Percentiles rank a stretch among this genome's conserved stretches.
Conservation (phyloP, 2,113 vertebrate species). For the Propithecus coquereli region DNA sequence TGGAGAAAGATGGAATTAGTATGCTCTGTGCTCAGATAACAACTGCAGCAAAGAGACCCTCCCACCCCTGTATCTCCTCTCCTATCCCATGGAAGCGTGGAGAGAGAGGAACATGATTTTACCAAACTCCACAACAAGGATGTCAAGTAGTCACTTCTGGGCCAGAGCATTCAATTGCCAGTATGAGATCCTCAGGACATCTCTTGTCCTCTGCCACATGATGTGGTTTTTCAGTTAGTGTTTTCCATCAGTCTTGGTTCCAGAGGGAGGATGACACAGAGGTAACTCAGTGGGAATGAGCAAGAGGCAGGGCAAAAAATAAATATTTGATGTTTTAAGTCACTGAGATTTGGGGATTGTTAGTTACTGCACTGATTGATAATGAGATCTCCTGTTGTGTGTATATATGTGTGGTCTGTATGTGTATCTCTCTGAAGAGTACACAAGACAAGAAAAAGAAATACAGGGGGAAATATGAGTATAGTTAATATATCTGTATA, state of each 20-base stretch:
- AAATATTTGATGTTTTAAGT: background rate
- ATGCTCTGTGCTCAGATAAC: background rate
- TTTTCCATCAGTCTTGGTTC: background rate
- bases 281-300: accelerated
- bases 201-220: background rate
- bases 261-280: background rate
- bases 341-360: background rate
- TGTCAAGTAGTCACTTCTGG: background rate
- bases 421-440: background rate
- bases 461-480: background rate
- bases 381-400: background rate
- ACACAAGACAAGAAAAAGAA: background rate
- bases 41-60: background rate
- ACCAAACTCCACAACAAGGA: background rate
- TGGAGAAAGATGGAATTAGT: background rate
- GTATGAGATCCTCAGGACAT: background rate
- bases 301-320: background rate
- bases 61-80: background rate
- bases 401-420: background rate
- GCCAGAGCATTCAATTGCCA: background rate
- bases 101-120: background rate
- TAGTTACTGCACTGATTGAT: background rate
- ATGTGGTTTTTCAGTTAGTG: background rate
- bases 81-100: background rate
- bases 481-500: background rate